Evolutionary conservation across 2,113 vertebrate genomes (phyloP).

Genomic region (Erythrocercus mccallii): DNA sequence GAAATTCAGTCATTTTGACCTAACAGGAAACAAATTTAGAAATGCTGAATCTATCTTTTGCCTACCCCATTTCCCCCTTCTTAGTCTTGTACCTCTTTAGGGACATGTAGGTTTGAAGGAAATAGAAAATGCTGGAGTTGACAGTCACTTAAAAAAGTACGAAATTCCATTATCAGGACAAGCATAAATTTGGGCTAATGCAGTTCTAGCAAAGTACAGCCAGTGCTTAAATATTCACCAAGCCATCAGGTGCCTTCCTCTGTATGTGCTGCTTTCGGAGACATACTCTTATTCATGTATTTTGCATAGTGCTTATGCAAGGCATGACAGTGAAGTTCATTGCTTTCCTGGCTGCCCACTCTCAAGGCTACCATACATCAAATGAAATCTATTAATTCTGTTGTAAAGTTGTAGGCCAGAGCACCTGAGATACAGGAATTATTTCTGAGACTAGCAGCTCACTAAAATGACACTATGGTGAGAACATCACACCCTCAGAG

Average conservation of each 20-base stretch:
- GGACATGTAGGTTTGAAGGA: background rate
- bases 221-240: background rate
- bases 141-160: background rate
- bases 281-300: background rate
- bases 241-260: background rate
- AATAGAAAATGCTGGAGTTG: background rate
- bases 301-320: background rate
- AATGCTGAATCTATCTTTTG: background rate
- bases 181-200: background rate
- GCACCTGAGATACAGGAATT: background rate
- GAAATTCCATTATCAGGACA: background rate
- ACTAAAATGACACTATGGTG: background rate
- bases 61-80: rapidly evolving
- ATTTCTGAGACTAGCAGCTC: background rate
- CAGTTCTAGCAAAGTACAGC: background rate
- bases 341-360: background rate
- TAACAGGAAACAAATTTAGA: background rate
- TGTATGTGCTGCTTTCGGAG: background rate
- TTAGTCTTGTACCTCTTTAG: background rate
- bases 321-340: background rate
- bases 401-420: background rate
- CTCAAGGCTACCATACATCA: background rate
- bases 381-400: background rate
- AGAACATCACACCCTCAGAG: background rate
- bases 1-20: background rate